A percentile compares a stretch with the other conserved stretches of the same genome.
These are phyloP conservation scores for Knipowitschia caucasica DNA, from an alignment of 2,797 vertebrate species.

Conservation along the genomic window DNA sequence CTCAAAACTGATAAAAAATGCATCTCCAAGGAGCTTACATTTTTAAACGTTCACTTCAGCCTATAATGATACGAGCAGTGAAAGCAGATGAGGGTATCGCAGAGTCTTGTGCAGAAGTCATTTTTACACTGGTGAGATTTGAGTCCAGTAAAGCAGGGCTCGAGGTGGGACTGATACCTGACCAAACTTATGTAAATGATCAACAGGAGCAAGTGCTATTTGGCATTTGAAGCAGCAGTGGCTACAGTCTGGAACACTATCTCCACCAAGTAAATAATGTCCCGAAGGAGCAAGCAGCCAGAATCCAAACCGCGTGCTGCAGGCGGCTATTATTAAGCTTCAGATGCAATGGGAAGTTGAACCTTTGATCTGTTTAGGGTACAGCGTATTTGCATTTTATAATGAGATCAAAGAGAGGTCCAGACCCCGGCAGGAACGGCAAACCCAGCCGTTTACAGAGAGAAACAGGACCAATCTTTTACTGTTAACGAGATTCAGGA, in stretches of 20 bases:
- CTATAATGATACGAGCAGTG: slow-evolving; percentile 60
- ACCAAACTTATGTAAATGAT: slow-evolving; percentile 73
- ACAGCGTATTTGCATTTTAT: slow-evolving; percentile 80
- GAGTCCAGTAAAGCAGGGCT: slow-evolving; percentile 60
- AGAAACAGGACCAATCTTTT: slow-evolving; percentile 45
- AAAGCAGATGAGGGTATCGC: slow-evolving; percentile 60
- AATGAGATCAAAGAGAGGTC: slow-evolving; percentile 80
- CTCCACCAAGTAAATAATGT: slow-evolving; percentile 78
- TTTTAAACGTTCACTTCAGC: slow-evolving; percentile 61
- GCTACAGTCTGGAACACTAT: slow-evolving; percentile 73
- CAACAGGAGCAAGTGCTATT: slow-evolving; percentile 65
- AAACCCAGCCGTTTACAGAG: slow-evolving; percentile 53
- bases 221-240: slow-evolving; percentile 49
- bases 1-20: slow-evolving; percentile 49
- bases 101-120: slow-evolving; percentile 56
- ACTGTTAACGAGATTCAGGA: slow-evolving; percentile 53
- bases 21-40: slow-evolving; percentile 55
- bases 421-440: slow-evolving; percentile 59
- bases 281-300: slow-evolving; percentile 66
- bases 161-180: slow-evolving; percentile 70
- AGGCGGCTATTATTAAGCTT: slow-evolving; percentile 74
- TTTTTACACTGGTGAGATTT: slow-evolving; percentile 70
- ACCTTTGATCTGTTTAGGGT: slow-evolving; percentile 84
- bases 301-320: slow-evolving; percentile 69
- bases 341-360: slow-evolving; percentile 74